Evolutionary conservation across 2,888 invertebrate genomes (phyloP).

Genomic region (Gonocerus acuteangulatus): DNA sequence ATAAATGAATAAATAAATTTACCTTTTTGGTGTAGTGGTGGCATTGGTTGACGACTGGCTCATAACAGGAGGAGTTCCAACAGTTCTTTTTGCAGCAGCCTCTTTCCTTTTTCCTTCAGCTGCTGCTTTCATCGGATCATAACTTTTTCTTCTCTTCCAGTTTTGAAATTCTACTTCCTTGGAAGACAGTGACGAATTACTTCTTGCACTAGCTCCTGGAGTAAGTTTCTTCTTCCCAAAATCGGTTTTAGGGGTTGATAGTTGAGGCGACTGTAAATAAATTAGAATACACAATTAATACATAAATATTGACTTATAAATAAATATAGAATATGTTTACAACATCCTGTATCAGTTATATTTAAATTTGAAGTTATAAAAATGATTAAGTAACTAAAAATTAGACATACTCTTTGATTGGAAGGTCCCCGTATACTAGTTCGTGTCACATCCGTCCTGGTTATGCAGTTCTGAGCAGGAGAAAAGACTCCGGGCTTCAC

Average conservation of each 20-base stretch:
- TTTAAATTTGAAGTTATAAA: background rate
- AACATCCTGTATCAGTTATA: background rate
- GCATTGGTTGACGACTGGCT: constrained; percentile 36
- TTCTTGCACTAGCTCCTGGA: constrained; percentile 53
- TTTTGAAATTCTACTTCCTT: constrained; percentile 84
- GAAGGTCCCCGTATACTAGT: background rate
- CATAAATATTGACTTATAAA: background rate
- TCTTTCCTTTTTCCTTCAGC: constrained; percentile 68
- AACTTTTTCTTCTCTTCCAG: constrained; percentile 91
- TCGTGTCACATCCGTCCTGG: constrained; percentile 7
- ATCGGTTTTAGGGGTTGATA: constrained; percentile 41
- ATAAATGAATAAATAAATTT: no score
- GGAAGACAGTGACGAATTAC: constrained; percentile 61
- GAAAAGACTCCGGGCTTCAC: constrained; percentile 1
- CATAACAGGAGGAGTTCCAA: constrained; percentile 33
- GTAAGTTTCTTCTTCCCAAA: constrained; percentile 48
- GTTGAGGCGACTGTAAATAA: constrained; percentile 34
- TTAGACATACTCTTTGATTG: constrained; percentile 12
- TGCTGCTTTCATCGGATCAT: constrained; percentile 90
- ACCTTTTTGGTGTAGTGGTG: constrained; percentile 42
- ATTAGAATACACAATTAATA: background rate
- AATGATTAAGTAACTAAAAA: background rate
- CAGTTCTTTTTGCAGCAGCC: constrained; percentile 34
- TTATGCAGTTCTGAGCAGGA: constrained; percentile 1
- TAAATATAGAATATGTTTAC: background rate